Evolutionary conservation across 2,888 invertebrate species (phyloP).

Genomic region (Drosophila nigricruria): DNA sequence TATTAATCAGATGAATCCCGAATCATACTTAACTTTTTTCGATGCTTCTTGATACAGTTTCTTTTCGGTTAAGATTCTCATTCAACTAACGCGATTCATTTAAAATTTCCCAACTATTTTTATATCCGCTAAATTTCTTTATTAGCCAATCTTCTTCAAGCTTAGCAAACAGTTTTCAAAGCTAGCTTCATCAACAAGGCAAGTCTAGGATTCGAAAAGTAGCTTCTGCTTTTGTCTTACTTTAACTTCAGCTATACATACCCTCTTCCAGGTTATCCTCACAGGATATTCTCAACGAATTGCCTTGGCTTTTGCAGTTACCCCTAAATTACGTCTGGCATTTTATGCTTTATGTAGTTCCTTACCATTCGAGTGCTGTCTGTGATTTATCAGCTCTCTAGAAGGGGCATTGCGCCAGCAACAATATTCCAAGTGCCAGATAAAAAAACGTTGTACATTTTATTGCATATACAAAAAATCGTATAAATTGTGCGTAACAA

Average conservation of each 20-base stretch:
- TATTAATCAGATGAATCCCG: too few relatives aligned
- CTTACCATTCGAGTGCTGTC: slow-evolving; percentile 6
- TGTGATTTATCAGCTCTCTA: slow-evolving; percentile 39
- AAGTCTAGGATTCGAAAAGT: neutral
- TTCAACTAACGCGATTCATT: too few relatives aligned
- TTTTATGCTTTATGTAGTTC: slow-evolving; percentile 22
- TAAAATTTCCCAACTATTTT: too few relatives aligned
- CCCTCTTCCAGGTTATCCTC: neutral
- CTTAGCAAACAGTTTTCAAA: neutral
- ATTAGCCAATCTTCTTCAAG: neutral
- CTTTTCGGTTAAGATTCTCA: too few relatives aligned
- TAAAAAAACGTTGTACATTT: slow-evolving; percentile 33
- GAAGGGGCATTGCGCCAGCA: neutral
- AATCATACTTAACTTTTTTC: neutral
- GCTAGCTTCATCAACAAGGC: too few relatives aligned
- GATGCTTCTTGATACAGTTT: too few relatives aligned
- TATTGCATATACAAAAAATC: slow-evolving; percentile 48
- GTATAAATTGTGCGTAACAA: slow-evolving; percentile 37
- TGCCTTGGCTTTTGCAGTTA: slow-evolving; percentile 14
- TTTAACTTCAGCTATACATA: too few relatives aligned
- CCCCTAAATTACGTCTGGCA: slow-evolving; percentile 31
- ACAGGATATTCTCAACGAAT: slow-evolving; percentile 16
- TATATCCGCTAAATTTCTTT: neutral
- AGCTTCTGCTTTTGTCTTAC: too few relatives aligned
- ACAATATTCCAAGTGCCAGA: slow-evolving; percentile 14